Conservation (phyloP, 2,888 invertebrate genomes). For the Thelaira solivaga region DNA sequence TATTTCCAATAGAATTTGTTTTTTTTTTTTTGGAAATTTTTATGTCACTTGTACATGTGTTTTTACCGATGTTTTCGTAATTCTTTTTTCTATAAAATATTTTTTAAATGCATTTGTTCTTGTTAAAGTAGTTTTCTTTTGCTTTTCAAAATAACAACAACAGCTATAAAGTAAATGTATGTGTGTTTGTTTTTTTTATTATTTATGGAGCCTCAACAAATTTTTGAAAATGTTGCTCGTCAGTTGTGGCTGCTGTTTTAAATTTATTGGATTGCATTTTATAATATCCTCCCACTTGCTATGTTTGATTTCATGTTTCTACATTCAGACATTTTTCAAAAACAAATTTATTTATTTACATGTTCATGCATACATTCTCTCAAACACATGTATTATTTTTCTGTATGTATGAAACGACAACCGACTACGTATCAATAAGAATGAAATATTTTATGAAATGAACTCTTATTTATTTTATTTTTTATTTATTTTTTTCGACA, state of each 20-base stretch:
- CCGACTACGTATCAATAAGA: slow-evolving; percentile 46
- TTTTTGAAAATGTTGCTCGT: slow-evolving; percentile 49
- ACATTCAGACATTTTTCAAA: slow-evolving; percentile 14
- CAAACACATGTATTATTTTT: slow-evolving; percentile 28
- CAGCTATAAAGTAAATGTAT: background rate
- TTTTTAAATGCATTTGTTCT: background rate
- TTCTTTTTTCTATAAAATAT: slow-evolving; percentile 24
- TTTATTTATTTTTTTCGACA: no score
- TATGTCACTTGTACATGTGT: slow-evolving; percentile 43
- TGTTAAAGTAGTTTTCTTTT: background rate
- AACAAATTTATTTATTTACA: slow-evolving; percentile 16
- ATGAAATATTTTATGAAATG: slow-evolving; percentile 44
- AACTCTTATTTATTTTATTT: no score
- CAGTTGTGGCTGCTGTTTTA: slow-evolving; percentile 44
- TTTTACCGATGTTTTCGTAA: slow-evolving; percentile 11
- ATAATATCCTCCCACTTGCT: slow-evolving; percentile 45
- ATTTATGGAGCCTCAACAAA: slow-evolving; percentile 54
- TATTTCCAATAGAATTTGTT: background rate
- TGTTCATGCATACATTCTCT: background rate
- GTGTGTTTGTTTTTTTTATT: slow-evolving; percentile 25
- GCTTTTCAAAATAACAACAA: background rate
- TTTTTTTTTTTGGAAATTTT: background rate
- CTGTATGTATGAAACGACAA: slow-evolving; percentile 13
- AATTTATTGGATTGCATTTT: slow-evolving; percentile 54
- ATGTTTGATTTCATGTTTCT: slow-evolving; percentile 31